Evolutionary conservation across 2,113 vertebrate genomes (phyloP).

Genomic region (Periophthalmodon schlosseri): DNA sequence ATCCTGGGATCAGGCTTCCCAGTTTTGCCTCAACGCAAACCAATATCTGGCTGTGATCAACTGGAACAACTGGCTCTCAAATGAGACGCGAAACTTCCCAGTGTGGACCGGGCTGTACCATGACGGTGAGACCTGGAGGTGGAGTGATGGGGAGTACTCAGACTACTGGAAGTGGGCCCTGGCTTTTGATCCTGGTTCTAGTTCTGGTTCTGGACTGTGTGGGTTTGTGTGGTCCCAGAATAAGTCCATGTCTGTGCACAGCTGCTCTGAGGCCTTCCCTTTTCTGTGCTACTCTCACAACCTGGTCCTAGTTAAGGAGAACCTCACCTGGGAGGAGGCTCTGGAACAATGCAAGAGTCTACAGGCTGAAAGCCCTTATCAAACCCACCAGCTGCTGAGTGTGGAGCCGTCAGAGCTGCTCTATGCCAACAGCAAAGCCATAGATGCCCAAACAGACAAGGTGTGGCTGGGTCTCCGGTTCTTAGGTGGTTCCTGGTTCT

Average conservation of each 20-base stretch:
- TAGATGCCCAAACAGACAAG: neutral
- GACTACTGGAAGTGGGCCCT: neutral
- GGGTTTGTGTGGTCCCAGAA: neutral
- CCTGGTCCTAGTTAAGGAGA: neutral
- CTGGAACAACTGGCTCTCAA: neutral
- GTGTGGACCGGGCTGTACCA: slow-evolving; percentile 2
- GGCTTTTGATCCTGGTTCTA: neutral
- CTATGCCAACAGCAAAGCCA: neutral
- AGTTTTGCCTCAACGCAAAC: neutral
- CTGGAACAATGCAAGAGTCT: neutral
- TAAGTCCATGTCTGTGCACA: neutral
- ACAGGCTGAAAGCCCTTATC: neutral
- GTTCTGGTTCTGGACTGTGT: neutral
- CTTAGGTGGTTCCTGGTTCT: neutral
- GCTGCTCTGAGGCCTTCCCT: slow-evolving; percentile 1
- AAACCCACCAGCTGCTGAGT: neutral
- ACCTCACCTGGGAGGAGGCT: slow-evolving; percentile 3
- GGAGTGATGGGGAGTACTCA: neutral
- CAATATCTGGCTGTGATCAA: neutral
- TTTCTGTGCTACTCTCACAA: slow-evolving; percentile 4
- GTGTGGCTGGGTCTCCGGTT: neutral
- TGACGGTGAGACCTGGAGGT: neutral
- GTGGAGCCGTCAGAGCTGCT: neutral
- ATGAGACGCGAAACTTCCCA: neutral
- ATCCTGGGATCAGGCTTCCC: neutral